phyloP scores from a whole-genome alignment of 2,888 invertebrate species.

The Cyaniris semiargus region DNA sequence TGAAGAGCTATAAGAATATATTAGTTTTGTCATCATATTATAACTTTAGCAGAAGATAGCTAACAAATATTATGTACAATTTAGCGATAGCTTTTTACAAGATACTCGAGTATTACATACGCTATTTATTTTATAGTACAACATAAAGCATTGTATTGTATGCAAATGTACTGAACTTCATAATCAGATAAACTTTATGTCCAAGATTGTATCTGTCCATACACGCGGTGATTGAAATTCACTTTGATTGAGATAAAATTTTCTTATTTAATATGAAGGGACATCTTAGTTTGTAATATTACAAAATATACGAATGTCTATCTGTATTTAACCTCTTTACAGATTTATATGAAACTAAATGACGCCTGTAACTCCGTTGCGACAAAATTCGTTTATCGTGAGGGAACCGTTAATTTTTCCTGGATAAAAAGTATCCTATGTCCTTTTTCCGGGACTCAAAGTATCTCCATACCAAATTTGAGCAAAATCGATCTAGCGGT shows the following conservation, averaged over 20 bases:
- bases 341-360: no score
- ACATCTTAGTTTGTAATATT: neutral
- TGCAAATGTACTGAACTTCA: slow-evolving; percentile 6
- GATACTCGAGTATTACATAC: neutral
- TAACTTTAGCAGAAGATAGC: no score
- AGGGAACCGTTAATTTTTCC: no score
- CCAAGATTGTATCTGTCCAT: neutral
- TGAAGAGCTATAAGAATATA: no score
- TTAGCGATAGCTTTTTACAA: neutral
- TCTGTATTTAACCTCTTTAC: no score
- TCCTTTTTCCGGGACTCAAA: no score
- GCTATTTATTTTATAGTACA: slow-evolving; percentile 1
- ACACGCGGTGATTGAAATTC: slow-evolving; percentile 9
- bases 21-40: no score
- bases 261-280: neutral
- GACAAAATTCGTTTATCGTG: no score
- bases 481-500: no score
- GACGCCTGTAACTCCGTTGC: no score
- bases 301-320: neutral
- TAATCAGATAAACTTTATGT: slow-evolving; percentile 10
- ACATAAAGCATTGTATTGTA: slow-evolving; percentile 4
- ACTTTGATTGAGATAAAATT: neutral
- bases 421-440: no score
- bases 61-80: neutral
- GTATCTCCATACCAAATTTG: no score